Base-by-base conservation (phyloP, 1,140 invertebrate species). In the Tetramorium simillimum region DNA sequence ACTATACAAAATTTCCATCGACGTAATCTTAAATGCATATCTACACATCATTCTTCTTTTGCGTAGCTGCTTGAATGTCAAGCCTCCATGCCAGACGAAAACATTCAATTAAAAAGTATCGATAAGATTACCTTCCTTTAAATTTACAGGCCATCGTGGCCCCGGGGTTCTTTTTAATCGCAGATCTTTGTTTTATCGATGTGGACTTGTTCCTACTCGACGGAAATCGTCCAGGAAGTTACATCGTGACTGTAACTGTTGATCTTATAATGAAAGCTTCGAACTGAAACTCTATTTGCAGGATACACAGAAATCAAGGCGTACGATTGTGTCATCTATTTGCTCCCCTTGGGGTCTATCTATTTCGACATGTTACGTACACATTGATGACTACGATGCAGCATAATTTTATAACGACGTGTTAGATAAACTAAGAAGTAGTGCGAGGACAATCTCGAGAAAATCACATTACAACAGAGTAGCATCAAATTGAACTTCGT, bases 1-100 rank as follows among this genome's bases (percentile, higher is more conserved):
- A 72, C 7, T 46, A 14, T 24, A 70, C 24, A 87, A 85, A 76
- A 37, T 85, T 85, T 84, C 86, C 58, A 16, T 43, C 51, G 24
- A 53, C 72, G 14, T 24, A 43, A 70, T 65, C 43, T 58, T 28
- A 67, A 46, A 69, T 40, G 80, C 28, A 3, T 37, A 69, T 69
- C 65, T 43, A 46, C 21, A 4, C 46, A 21, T 67, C 65, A 24
- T 69, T 33, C 33, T 33, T 33, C 14, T 33, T 75, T 40, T 40
- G 65, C 28, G 28, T 28, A 56, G 5, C 10, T 43, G 18, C 24
- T 46, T 14, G 58, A 46, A 56, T 5, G 10, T 24, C 70, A 2
- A 40, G 7, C 37, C 18, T 69, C 24, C 24, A 49, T 28, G 37
- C 37, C 18, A 14, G 21, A 63, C 10, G 18, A 63, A 56, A 67